Evolutionary conservation across 1,140 invertebrate genomes (phyloP).

Genomic region (Stenopsyche tienmushanensis): DNA sequence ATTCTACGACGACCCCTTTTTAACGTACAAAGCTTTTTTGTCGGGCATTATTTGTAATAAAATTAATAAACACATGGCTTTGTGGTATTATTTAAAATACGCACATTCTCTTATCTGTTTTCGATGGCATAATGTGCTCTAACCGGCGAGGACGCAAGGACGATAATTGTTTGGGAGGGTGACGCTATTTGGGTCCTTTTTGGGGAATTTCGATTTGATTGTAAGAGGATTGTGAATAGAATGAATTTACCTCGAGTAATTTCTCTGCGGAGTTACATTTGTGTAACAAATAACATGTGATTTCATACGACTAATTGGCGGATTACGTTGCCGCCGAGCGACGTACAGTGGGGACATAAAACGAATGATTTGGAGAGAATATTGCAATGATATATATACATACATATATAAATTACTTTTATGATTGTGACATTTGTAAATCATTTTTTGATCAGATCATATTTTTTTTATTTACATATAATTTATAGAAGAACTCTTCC

Average conservation of each 20-base stretch:
- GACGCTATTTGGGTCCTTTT: no score
- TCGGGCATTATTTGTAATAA: constrained; percentile 38
- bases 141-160: background rate
- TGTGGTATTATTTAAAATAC: background rate
- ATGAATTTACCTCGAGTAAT: constrained; percentile 32
- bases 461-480: no score
- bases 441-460: no score
- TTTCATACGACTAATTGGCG: constrained; percentile 37
- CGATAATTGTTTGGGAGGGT: background rate
- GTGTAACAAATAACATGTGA: constrained; percentile 34
- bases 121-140: background rate
- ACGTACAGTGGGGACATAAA: no score
- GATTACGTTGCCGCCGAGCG: constrained; percentile 31
- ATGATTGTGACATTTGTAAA: no score
- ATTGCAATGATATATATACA: background rate
- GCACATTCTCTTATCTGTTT: background rate
- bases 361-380: no score
- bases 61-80: constrained; percentile 41
- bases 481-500: no score
- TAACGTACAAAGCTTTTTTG: constrained; percentile 28
- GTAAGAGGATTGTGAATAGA: constrained; percentile 32
- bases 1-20: constrained; percentile 15
- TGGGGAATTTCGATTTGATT: no score
- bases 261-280: constrained; percentile 23
- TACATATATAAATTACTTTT: no score